Evolutionary conservation across 2,797 vertebrate genomes (phyloP), one percentile per base, ranked within the genome.

Genomic region (Glyptemys insculpta): DNA sequence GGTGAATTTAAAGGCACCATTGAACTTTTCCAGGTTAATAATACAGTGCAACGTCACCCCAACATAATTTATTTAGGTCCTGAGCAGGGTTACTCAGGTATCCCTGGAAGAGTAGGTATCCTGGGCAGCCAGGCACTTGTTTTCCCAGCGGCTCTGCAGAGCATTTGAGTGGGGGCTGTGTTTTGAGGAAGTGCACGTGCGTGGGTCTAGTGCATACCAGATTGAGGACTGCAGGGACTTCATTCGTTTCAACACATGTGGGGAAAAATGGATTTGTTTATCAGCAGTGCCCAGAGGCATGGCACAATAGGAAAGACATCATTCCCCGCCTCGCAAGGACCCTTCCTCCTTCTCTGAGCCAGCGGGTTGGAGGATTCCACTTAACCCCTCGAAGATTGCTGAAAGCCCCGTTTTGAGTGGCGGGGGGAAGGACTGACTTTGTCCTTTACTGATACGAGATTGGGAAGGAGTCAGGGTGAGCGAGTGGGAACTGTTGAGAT

Each of bases 231-330:
- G 86, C 27, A 88, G 1, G 52, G 96, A 89, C 90, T 95, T 96
- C 92, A 93, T 96, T 96, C 96, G 85, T 90, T 65, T 65, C 16
- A 65, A 95, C 50, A 76, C 95, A 88, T 89, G 95, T 94, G 92
- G 89, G 96, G 96, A 92, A 96, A 95, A 18, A 53, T 53, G 52
- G 52, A 94, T 96, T 95, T 93, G 91, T 94, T 96, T 95, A 95
- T 11, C 86, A 83, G 52, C 89, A 84, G 82, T 82, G 92, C 91
- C 91, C 59, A 34, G 34, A 92, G 93, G 82, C 53, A 18, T 92
- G 74, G 91, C 54, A 96, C 89, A 96, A 56, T 25, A 90, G 93
- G 18, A 65, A n/a, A n/a, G 15, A 56, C 25, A 7, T 56, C 23
- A 25, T 56, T 56, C 54, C 54, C 54, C 4, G 62, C 34, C 59